Evolutionary conservation across 2,113 vertebrate species (phyloP), one percentile per base, ranked within the genome.

Genomic region (Oenanthe oenanthe): DNA sequence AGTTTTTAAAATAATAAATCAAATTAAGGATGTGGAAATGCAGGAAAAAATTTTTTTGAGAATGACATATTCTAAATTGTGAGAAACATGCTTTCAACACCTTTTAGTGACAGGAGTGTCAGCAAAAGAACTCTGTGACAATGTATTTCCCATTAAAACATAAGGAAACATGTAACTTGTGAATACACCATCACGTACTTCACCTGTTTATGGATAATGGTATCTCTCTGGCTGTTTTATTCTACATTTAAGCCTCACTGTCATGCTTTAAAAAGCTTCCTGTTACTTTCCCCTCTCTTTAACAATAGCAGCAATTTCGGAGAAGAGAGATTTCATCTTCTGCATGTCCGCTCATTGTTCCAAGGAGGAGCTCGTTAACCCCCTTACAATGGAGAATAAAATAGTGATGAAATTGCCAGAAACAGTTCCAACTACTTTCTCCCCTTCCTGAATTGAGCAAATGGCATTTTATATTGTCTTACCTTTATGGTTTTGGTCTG

Each of bases 401-500:
- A 57, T 12, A 81, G 48, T 2, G 43, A 88, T n/a, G 61, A 88
- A 86, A 88, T 45, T 51, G 72, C 47, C 81, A 96, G 73, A 71
- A 92, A 60, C 28, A 13, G 2, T 58, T 85, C 82, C 32, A 62
- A 56, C 71, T 84, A 50, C 67, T 88, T 88, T 54, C 60, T 85
- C 72, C 31, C 26, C 28, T 56, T 89, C 72, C 72, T 78, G 38
- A 89, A 79, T 8, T 74, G 60, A 94, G 62, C 62, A 95, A 82
- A 73, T 92, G 13, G 58, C 24, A 83, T 88, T 93, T 77, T 62
- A 32, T 51, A 25, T 96, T 60, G 34, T 95, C 98, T 99, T 99
- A 99, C 99, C 99, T 99, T 99, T 98, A 99, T 99, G 96, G 99
- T 99, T 99, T 99, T 99, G 98, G 99, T 99, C 98, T 99, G 99